Conservation (phyloP, 2,888 invertebrate genomes). For the Cheilosia vernalis region DNA sequence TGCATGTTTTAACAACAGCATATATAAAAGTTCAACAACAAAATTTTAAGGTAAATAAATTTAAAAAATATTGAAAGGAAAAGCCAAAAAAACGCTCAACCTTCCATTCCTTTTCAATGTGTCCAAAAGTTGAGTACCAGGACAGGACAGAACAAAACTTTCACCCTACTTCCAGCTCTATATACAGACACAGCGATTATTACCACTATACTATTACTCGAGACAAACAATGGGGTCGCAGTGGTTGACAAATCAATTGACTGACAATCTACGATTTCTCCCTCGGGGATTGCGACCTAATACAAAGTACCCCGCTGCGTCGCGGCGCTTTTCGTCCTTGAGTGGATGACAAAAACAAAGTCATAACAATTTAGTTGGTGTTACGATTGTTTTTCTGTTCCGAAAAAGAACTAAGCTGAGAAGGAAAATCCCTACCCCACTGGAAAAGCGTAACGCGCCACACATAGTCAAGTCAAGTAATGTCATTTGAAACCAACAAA, state of each 20-base stretch:
- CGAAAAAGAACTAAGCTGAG: not conserved
- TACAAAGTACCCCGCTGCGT: slow-evolving; percentile 30
- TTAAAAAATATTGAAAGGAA: slow-evolving; percentile 46
- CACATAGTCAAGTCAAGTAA: not conserved
- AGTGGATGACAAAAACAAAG: slow-evolving; percentile 69
- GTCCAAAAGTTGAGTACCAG: slow-evolving; percentile 56
- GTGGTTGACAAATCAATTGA: slow-evolving; percentile 58
- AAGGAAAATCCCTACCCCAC: not conserved
- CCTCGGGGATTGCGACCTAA: not conserved
- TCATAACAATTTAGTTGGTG: slow-evolving; percentile 69
- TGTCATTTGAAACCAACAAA: slow-evolving; percentile 7
- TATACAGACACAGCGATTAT: slow-evolving; percentile 45
- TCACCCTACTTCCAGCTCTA: not conserved
- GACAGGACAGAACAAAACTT: slow-evolving; percentile 25
- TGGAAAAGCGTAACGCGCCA: slow-evolving; percentile 1
- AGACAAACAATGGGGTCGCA: slow-evolving; percentile 53
- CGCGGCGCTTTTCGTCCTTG: slow-evolving; percentile 34
- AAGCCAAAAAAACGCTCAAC: not conserved
- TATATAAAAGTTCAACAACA: slow-evolving; percentile 9
- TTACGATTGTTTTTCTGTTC: slow-evolving; percentile 43
- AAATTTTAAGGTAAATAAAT: slow-evolving; percentile 45
- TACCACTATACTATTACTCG: slow-evolving; percentile 22
- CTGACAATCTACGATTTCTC: slow-evolving; percentile 44
- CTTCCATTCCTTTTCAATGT: slow-evolving; percentile 21
- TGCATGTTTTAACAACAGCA: slow-evolving; percentile 3